Conservation (phyloP, 1,140 invertebrate genomes). For the Aphis craccivora region DNA sequence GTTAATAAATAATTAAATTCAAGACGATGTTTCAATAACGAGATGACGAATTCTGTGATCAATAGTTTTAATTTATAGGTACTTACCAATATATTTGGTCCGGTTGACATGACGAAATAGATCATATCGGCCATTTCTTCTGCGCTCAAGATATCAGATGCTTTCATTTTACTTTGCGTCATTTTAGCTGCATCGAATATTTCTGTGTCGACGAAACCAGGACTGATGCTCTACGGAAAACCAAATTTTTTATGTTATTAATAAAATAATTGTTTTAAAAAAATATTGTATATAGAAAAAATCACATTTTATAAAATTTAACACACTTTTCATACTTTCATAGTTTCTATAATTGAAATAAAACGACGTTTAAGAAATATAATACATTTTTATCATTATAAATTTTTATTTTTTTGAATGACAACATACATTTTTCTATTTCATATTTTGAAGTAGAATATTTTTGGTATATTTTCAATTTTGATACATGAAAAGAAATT, state of each 20-base stretch:
- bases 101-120: slow-evolving; percentile 23
- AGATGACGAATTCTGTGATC: not conserved
- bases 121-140: slow-evolving; percentile 55
- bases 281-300: not conserved
- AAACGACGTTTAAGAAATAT: no score
- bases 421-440: no score
- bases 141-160: not conserved
- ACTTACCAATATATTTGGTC: slow-evolving; percentile 39
- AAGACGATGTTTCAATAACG: not conserved
- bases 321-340: no score
- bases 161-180: not conserved
- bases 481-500: no score
- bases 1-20: not conserved
- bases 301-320: not conserved
- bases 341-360: no score
- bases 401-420: no score
- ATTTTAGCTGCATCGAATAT: slow-evolving; percentile 40
- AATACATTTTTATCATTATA: no score
- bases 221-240: slow-evolving; percentile 7
- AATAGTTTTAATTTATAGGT: not conserved
- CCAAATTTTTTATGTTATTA: not conserved
- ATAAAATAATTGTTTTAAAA: not conserved
- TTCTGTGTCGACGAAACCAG: slow-evolving; percentile 46
- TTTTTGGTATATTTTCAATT: no score
- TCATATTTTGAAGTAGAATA: no score